A percentile compares a stretch with the other conserved stretches of the same genome.
Evolutionary conservation across 2,113 vertebrate species (phyloP).

Genomic region (Clarias magur): DNA sequence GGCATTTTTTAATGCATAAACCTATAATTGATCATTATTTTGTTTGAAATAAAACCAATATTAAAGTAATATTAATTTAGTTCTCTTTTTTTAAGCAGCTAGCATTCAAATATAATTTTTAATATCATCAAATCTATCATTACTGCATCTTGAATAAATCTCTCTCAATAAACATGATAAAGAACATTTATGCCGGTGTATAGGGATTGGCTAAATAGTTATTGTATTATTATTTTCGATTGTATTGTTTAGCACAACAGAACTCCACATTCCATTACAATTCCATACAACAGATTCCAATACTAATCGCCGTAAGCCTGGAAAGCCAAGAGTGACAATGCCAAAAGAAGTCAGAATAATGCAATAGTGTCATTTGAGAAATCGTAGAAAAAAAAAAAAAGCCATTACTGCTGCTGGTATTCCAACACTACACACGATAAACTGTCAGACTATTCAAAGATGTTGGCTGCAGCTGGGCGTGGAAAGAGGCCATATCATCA

Average conservation of each 20-base stretch:
- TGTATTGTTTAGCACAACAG: neutral
- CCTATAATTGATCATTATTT: neutral
- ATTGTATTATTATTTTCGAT: neutral
- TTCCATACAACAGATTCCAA: no score
- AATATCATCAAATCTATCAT: neutral
- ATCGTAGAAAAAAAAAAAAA: no score
- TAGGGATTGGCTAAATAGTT: neutral
- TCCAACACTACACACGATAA: no score
- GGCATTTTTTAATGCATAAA: neutral
- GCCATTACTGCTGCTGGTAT: no score
- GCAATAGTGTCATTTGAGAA: no score
- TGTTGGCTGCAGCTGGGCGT: no score
- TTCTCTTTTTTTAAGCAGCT: neutral
- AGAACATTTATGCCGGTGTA: neutral
- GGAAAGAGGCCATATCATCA: no score
- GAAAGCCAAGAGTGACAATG: neutral
- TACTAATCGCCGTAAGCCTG: no score
- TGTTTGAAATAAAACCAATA: neutral
- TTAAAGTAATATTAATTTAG: no score
- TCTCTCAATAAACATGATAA: neutral
- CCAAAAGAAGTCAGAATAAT: no score
- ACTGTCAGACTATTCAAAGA: no score
- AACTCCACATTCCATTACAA: neutral
- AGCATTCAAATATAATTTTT: neutral
- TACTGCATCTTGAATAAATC: neutral